A percentile compares a stretch with the other conserved stretches of the same genome.
These are phyloP conservation scores for Conger conger DNA, from an alignment of 2,113 vertebrate genomes.

Conservation along the genomic window DNA sequence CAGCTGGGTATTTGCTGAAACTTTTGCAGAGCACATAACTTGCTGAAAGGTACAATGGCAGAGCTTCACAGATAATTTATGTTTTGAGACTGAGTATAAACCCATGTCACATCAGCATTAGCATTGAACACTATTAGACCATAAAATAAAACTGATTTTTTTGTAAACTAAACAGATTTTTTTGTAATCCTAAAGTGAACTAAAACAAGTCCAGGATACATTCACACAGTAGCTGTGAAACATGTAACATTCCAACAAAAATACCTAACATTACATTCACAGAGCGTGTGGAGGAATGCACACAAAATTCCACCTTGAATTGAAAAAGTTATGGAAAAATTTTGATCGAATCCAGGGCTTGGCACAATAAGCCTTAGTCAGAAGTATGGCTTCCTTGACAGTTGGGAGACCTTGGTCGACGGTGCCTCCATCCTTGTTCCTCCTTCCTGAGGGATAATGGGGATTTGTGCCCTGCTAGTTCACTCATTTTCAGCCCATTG, in stretches of 20 bases:
- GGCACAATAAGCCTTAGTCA: neutral
- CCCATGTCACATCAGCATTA: neutral
- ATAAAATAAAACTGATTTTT: too few relatives aligned
- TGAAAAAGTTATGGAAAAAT: too few relatives aligned
- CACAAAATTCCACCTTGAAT: too few relatives aligned
- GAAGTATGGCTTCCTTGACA: neutral
- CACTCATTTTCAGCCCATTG: neutral
- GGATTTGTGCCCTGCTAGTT: neutral
- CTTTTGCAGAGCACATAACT: neutral
- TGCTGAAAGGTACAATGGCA: neutral
- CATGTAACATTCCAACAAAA: too few relatives aligned
- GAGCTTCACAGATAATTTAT: neutral
- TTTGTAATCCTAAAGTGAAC: too few relatives aligned
- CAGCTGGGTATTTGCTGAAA: neutral
- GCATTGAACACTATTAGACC: neutral
- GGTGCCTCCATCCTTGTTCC: neutral
- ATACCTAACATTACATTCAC: too few relatives aligned
- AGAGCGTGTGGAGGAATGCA: too few relatives aligned
- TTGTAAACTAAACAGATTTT: too few relatives aligned
- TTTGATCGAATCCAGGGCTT: too few relatives aligned
- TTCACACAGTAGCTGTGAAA: too few relatives aligned
- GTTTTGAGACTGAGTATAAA: neutral
- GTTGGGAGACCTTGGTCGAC: neutral
- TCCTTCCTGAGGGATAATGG: neutral
- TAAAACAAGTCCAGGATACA: too few relatives aligned